Evolutionary conservation across 2,888 invertebrate species (phyloP).

Genomic region (Theretra japonica): DNA sequence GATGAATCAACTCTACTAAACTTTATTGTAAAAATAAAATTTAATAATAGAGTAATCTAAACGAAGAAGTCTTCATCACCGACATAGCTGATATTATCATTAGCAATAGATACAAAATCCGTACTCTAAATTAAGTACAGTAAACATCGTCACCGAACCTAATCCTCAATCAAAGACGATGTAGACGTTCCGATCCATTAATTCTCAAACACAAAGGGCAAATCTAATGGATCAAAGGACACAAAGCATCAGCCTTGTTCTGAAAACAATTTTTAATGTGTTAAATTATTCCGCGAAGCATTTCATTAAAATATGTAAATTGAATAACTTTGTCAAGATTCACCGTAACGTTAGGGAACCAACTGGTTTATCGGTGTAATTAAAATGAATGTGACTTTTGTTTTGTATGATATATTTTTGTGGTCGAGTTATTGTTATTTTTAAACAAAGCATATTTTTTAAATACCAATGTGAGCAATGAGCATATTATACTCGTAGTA

Average conservation of each 20-base stretch:
- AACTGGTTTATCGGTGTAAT: slow-evolving; percentile 15
- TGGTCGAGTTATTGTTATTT: background rate
- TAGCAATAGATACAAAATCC: background rate
- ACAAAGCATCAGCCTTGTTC: background rate
- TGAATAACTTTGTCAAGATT: slow-evolving; percentile 22
- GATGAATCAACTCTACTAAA: too few species aligned
- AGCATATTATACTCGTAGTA: too few species aligned
- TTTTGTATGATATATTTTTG: background rate
- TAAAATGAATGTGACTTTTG: background rate
- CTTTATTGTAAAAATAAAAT: too few species aligned
- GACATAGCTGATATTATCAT: background rate
- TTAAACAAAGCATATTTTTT: too few species aligned
- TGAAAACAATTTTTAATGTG: slow-evolving; percentile 9
- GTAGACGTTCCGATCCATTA: background rate
- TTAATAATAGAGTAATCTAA: too few species aligned
- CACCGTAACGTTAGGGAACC: slow-evolving; percentile 14
- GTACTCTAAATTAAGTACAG: background rate
- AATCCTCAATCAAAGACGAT: slow-evolving; percentile 4
- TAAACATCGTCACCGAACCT: background rate
- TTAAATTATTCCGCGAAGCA: slow-evolving; percentile 8
- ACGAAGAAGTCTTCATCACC: too few species aligned
- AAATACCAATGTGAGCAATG: too few species aligned
- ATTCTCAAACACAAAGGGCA: background rate
- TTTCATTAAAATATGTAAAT: slow-evolving; percentile 32
- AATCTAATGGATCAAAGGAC: background rate